A percentile compares a stretch with the other conserved stretches of the same genome.
Evolutionary conservation across 2,113 vertebrate species (phyloP).

Genomic region (Corynorhinus townsendii): DNA sequence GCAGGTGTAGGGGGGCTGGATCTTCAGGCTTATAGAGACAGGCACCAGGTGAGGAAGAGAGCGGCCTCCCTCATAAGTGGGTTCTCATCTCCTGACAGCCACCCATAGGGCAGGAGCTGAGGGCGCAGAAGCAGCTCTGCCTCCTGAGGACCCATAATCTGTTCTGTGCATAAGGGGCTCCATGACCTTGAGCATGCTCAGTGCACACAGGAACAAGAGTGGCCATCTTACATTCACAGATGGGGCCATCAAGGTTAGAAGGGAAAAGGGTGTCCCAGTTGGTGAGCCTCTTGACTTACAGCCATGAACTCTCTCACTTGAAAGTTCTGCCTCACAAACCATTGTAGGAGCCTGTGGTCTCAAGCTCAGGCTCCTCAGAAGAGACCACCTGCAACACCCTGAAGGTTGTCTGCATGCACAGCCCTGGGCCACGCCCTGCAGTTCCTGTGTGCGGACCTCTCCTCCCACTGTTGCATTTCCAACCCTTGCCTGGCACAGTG

Average conservation of each 20-base stretch:
- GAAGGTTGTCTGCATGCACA: background rate
- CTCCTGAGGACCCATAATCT: background rate
- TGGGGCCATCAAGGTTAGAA: background rate
- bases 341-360: background rate
- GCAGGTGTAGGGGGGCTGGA: background rate
- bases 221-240: background rate
- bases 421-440: too few species aligned
- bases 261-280: background rate
- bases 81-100: background rate
- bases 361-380: background rate
- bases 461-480: background rate
- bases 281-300: background rate
- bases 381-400: background rate
- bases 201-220: background rate
- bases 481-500: rapidly evolving
- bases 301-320: background rate
- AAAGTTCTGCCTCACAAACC: background rate
- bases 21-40: background rate
- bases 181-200: background rate
- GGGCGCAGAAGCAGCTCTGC: background rate
- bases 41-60: background rate
- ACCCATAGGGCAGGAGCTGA: background rate
- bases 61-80: too few species aligned
- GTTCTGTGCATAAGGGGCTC: background rate
- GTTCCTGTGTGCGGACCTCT: background rate